phyloP scores from a whole-genome alignment of 2,888 invertebrate species.

The Leptodirus hochenwartii region DNA sequence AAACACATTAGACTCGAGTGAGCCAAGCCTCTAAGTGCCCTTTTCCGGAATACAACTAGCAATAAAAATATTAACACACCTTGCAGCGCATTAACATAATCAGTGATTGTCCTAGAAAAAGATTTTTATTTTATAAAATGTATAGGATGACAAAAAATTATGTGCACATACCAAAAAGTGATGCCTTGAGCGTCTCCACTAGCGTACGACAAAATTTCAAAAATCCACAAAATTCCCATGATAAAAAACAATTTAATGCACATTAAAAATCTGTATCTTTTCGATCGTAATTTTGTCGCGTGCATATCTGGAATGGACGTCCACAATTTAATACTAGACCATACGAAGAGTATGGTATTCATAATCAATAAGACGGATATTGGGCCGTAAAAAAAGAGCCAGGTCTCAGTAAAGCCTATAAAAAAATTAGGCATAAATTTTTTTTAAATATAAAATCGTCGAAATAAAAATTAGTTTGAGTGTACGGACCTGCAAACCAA shows the following conservation, averaged over 20 bases:
- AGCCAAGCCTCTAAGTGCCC: slow-evolving; percentile 33
- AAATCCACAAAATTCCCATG: slow-evolving; percentile 56
- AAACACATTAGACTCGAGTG: slow-evolving; percentile 22
- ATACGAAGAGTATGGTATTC: slow-evolving; percentile 38
- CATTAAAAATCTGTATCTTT: slow-evolving; percentile 42
- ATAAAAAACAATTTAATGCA: slow-evolving; percentile 46
- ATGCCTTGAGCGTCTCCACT: slow-evolving; percentile 15
- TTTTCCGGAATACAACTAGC: slow-evolving; percentile 35
- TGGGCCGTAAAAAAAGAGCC: slow-evolving; percentile 50
- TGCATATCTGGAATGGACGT: slow-evolving; percentile 31
- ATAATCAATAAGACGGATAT: slow-evolving; percentile 35
- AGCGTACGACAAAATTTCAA: slow-evolving; percentile 37
- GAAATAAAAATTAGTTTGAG: not conserved
- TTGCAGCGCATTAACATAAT: slow-evolving; percentile 39
- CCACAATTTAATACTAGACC: slow-evolving; percentile 40
- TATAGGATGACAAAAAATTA: not conserved
- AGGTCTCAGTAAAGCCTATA: slow-evolving; percentile 22
- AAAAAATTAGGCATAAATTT: not conserved
- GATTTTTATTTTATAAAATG: slow-evolving; percentile 2
- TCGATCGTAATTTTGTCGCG: slow-evolving; percentile 14
- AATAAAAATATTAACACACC: slow-evolving; percentile 42
- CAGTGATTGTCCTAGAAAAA: slow-evolving; percentile 34
- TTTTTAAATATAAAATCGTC: slow-evolving; percentile 1
- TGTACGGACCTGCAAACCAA: slow-evolving; percentile 42
- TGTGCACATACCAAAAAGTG: slow-evolving; percentile 21